Base-by-base conservation (phyloP, 1,140 invertebrate genomes). In the Liolophura sinensis region DNA sequence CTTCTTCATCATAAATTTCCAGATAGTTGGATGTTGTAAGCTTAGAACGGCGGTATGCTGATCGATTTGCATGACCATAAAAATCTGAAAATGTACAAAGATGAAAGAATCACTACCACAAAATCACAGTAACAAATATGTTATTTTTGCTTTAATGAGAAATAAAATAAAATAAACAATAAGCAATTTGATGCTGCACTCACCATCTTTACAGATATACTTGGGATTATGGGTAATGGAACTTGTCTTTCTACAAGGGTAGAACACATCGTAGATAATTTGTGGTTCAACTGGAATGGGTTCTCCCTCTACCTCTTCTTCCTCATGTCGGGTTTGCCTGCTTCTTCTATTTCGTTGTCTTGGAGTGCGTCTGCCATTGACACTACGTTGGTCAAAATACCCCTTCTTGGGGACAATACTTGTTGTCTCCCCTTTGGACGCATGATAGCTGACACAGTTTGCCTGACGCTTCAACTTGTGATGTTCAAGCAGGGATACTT, bases 401-500 rank as follows among this genome's bases (percentile, higher is more conserved):
- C 22, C 51, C 3, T 24, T n/a, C 51, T 24, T 20, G 7, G 18
- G 51, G 22, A 54, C 7, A 7, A 54, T n/a, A 24, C 3, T 24
- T 1, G 52, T 62, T 1, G 63, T 47, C 1, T 24, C 46, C 20
- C 72, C 67, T 40, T 61, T 58, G 52, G 65, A 71, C 56, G 63
- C 61, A 54, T 54, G 57, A 62, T 69, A 73, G 50, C 67, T 65
- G 54, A 71, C 62, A 50, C 69, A 71, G 56, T 68, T 71, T 22
- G 69, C 64, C 31, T 49, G 54, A 40, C 59, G 60, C 46, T 69
- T 71, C 20, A 73, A 57, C 50, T 73, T 73, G 54, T 73, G 72
- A 7, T 64, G 60, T 59, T 73, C 69, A 15, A 69, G 40, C 22
- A 73, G n/a, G 4, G 66, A 66, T 22, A 73, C 58, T 49, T 52